Conservation (phyloP, 2,797 vertebrate species). For the Sebastiscus tertius region DNA sequence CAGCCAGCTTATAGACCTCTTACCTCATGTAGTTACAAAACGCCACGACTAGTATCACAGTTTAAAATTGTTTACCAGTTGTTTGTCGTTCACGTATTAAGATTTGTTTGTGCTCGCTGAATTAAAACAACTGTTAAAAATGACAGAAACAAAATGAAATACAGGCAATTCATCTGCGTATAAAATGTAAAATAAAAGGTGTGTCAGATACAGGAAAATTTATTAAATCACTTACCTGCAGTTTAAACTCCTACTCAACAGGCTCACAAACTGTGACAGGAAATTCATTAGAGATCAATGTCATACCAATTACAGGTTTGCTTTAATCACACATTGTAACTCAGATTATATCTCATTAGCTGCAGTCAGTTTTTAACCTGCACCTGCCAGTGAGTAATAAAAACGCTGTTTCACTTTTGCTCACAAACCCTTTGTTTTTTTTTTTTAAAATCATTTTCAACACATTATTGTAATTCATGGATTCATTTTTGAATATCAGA, state of each 20-base stretch:
- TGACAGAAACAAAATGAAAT: neutral
- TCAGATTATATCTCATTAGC: conserved; percentile 10
- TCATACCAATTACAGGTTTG: conserved; percentile 3
- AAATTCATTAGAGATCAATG: conserved; percentile 16
- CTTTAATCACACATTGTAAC: conserved; percentile 11
- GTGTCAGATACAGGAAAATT: neutral
- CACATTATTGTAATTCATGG: neutral
- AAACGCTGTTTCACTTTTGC: neutral
- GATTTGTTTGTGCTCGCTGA: neutral
- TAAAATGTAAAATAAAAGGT: neutral
- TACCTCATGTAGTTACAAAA: conserved; percentile 71
- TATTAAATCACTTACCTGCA: neutral
- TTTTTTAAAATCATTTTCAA: neutral
- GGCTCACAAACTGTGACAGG: conserved; percentile 15
- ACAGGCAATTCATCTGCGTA: neutral
- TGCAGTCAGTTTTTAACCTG: conserved; percentile 6
- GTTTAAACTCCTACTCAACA: conserved; percentile 17
- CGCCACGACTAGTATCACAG: conserved; percentile 37
- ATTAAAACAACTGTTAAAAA: neutral
- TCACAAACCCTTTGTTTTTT: neutral
- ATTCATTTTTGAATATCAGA: neutral
- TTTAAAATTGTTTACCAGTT: conserved; percentile 53
- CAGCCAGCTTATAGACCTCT: conserved; percentile 61
- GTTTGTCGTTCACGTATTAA: conserved; percentile 3
- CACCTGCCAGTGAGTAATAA: neutral